These are phyloP conservation scores for Plagodis dolabraria DNA, from an alignment of 2,888 invertebrate genomes.

Conservation along the genomic window DNA sequence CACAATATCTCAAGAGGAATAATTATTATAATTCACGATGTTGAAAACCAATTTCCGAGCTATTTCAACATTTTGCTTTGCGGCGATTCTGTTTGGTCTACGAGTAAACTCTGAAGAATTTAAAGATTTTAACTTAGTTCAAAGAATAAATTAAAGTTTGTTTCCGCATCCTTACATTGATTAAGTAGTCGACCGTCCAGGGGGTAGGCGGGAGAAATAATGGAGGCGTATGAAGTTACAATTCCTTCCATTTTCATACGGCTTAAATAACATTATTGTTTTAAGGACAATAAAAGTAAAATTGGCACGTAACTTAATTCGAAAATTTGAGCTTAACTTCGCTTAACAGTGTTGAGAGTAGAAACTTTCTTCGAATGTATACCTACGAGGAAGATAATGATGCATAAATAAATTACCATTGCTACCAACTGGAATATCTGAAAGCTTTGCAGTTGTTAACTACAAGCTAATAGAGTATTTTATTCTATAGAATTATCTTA, in stretches of 20 bases:
- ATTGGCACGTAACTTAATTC: slow-evolving; percentile 18
- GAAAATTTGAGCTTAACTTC: slow-evolving; percentile 15
- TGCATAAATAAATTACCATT: no score
- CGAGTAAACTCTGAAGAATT: slow-evolving; percentile 9
- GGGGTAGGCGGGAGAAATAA: neutral
- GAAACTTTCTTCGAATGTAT: neutral
- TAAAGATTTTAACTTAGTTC: slow-evolving; percentile 43
- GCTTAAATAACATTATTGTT: slow-evolving; percentile 35
- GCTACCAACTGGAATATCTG: no score
- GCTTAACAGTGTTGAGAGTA: slow-evolving; percentile 4
- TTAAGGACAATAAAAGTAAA: slow-evolving; percentile 26
- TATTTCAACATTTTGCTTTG: slow-evolving; percentile 26
- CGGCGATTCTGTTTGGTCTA: slow-evolving; percentile 32
- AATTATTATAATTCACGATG: slow-evolving; percentile 20
- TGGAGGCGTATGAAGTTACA: slow-evolving; percentile 10
- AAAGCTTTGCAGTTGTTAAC: no score
- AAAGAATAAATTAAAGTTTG: slow-evolving; percentile 45
- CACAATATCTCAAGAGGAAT: slow-evolving; percentile 7
- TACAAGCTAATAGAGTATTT: no score
- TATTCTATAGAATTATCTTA: no score
- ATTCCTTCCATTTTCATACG: slow-evolving; percentile 26
- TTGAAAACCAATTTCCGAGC: slow-evolving; percentile 33
- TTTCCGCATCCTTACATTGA: slow-evolving; percentile 40
- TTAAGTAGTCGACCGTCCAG: slow-evolving; percentile 29
- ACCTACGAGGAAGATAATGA: neutral